Evolutionary conservation across 2,113 vertebrate genomes (phyloP).

Genomic region (Lipophrys pholis): DNA sequence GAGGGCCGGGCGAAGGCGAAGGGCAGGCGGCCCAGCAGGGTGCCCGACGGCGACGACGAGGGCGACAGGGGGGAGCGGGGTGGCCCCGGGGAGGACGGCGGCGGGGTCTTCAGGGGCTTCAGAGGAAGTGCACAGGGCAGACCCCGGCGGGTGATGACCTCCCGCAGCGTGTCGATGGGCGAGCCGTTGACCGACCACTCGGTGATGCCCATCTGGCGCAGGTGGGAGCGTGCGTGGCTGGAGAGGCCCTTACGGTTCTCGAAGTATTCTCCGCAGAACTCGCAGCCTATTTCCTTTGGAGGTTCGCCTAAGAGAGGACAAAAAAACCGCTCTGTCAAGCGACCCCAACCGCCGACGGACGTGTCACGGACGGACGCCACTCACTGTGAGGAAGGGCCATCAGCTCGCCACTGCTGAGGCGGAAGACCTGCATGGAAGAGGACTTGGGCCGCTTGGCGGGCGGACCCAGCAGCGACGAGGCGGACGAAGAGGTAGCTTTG

Average conservation of each 20-base stretch:
- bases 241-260: conserved; percentile 96
- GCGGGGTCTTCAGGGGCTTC: conserved; percentile 76
- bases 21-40: conserved; percentile 69
- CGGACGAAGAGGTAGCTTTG: conserved; percentile 83
- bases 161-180: conserved; percentile 93
- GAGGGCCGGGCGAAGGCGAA: conserved; percentile 76
- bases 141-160: conserved; percentile 82
- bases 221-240: conserved; percentile 94
- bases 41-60: conserved; percentile 69
- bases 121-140: conserved; percentile 81
- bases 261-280: conserved; percentile 94
- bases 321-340: neutral
- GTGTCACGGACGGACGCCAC: conserved; percentile 16
- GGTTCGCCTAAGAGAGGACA: conserved; percentile 75
- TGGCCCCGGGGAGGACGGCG: conserved; percentile 75
- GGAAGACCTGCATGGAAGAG: conserved; percentile 85
- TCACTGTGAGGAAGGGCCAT: conserved; percentile 82
- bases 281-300: conserved; percentile 86
- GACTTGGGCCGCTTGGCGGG: conserved; percentile 85
- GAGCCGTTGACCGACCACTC: conserved; percentile 97
- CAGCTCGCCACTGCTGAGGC: conserved; percentile 81
- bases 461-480: conserved; percentile 77
- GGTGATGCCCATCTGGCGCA: conserved; percentile 96
- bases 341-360: too few species aligned
- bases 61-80: conserved; percentile 71